Evolutionary conservation across 2,888 invertebrate species (phyloP).

Genomic region (Selenia dentaria): DNA sequence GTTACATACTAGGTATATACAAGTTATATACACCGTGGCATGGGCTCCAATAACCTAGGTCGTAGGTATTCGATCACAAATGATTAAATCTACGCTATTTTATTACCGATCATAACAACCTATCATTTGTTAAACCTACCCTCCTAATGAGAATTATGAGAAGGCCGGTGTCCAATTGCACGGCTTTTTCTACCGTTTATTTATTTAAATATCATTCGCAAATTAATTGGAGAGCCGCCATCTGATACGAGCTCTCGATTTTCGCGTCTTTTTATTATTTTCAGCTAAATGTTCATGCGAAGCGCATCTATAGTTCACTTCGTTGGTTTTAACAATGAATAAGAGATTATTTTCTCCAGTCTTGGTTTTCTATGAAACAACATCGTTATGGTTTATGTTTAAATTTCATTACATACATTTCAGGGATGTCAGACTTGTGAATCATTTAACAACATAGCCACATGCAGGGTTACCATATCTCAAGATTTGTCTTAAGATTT

Average conservation of each 20-base stretch:
- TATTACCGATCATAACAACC: constrained; percentile 57
- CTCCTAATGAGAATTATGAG: constrained; percentile 46
- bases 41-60: too few relatives aligned
- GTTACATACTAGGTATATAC: too few relatives aligned
- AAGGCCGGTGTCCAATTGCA: constrained; percentile 44
- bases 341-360: too few relatives aligned
- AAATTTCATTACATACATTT: too few relatives aligned
- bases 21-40: too few relatives aligned
- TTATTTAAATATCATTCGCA: constrained; percentile 51
- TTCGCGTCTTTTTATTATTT: constrained; percentile 38
- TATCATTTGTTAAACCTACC: constrained; percentile 45
- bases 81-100: constrained; percentile 41
- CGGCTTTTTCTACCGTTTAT: constrained; percentile 37
- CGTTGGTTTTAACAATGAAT: too few relatives aligned
- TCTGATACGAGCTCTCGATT: constrained; percentile 36
- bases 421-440: too few relatives aligned
- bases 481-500: too few relatives aligned
- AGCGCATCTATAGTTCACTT: constrained; percentile 17
- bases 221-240: constrained; percentile 63
- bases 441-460: too few relatives aligned
- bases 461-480: too few relatives aligned
- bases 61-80: constrained; percentile 36
- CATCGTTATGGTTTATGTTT: too few relatives aligned
- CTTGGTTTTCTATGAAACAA: too few relatives aligned
- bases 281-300: constrained; percentile 22